A percentile compares a stretch with the other conserved stretches of the same genome.
phyloP scores from a whole-genome alignment of 2,113 vertebrate genomes.

The Laticauda laticaudata region DNA sequence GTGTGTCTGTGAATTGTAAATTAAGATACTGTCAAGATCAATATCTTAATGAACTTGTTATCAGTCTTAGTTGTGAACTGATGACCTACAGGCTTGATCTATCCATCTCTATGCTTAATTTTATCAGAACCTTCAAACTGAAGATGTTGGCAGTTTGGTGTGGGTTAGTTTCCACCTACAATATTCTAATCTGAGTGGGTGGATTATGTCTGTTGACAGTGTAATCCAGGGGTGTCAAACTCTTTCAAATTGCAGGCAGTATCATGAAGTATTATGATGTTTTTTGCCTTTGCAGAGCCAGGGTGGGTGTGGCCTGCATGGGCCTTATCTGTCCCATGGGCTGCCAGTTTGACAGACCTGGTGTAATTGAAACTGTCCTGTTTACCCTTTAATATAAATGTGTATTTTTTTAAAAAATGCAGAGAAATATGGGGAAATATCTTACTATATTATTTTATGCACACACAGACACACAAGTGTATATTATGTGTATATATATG shows the following conservation, averaged over 20 bases:
- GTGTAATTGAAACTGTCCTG: not conserved
- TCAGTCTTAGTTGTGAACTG: not conserved
- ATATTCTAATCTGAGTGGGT: not conserved
- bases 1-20: not conserved
- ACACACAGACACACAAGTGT: not conserved
- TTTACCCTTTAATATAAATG: not conserved
- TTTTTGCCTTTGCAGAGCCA: too few relatives aligned
- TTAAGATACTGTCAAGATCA: not conserved
- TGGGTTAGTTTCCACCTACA: not conserved
- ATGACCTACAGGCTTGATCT: not conserved
- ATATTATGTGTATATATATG: too few relatives aligned
- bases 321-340: too few relatives aligned
- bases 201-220: not conserved
- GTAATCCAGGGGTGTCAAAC: not conserved
- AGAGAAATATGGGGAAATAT: not conserved
- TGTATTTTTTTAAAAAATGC: not conserved
- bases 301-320: too few relatives aligned
- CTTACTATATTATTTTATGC: not conserved
- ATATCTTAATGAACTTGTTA: not conserved
- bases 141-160: not conserved
- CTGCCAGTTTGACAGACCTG: too few relatives aligned
- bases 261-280: too few relatives aligned
- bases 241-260: too few relatives aligned
- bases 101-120: not conserved
- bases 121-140: not conserved